Percentiles rank a stretch among this genome's conserved stretches.
Conservation (phyloP, 2,113 vertebrate genomes). For the Callionymus lyra region DNA sequence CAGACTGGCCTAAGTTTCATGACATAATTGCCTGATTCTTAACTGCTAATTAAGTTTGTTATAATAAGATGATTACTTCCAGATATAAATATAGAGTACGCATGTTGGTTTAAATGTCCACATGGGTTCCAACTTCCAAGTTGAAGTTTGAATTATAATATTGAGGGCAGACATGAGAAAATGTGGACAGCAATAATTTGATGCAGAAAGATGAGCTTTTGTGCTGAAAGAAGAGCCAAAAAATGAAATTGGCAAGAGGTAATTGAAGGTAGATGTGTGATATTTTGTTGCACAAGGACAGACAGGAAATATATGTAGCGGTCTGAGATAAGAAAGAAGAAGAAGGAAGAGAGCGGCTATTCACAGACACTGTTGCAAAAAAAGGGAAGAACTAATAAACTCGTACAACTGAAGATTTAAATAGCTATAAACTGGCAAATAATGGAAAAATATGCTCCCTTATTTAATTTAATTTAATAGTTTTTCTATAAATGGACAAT, state of each 20-base stretch:
- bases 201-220: constrained; percentile 20
- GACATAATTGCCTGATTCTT: too few species aligned
- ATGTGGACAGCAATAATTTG: constrained; percentile 18
- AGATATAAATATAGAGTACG: too few species aligned
- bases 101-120: constrained; percentile 30
- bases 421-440: too few species aligned
- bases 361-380: too few species aligned
- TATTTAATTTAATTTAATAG: too few species aligned
- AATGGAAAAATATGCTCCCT: too few species aligned
- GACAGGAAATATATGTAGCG: constrained; percentile 16
- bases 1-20: too few species aligned
- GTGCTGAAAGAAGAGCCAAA: constrained; percentile 6
- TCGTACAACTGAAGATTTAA: too few species aligned
- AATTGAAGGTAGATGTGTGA: constrained; percentile 21
- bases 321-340: constrained; percentile 19
- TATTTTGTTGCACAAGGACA: constrained; percentile 24
- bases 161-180: constrained; percentile 39
- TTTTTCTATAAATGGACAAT: too few species aligned
- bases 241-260: neutral
- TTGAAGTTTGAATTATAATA: constrained; percentile 47
- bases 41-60: too few species aligned
- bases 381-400: too few species aligned
- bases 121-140: constrained; percentile 18
- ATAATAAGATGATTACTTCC: too few species aligned
- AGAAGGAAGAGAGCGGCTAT: neutral